Conservation (phyloP, 2,888 invertebrate species). For the Patella caerulea region DNA sequence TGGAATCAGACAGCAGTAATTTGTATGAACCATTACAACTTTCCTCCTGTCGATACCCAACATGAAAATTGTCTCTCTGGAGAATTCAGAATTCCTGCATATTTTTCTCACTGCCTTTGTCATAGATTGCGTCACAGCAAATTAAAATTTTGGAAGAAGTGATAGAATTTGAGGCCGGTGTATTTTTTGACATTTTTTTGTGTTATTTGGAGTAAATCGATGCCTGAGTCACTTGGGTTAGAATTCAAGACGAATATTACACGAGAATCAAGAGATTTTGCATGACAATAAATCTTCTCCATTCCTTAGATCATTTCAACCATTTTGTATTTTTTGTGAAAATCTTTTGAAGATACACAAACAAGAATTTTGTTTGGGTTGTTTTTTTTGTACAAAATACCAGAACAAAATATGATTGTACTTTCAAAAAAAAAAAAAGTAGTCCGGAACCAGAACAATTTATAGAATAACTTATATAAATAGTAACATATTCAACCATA, state of each 20-base stretch:
- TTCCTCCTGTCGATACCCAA: constrained; percentile 2
- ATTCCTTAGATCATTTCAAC: not conserved
- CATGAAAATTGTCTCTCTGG: not conserved
- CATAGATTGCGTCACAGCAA: constrained; percentile 12
- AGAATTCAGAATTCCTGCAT: constrained; percentile 8
- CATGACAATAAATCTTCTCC: not conserved
- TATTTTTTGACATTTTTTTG: not conserved
- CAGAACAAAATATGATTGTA: too few species aligned
- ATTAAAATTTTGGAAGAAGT: constrained; percentile 5
- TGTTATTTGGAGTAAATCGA: not conserved
- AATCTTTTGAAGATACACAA: too few species aligned
- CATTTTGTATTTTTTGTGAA: too few species aligned
- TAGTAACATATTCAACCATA: too few species aligned
- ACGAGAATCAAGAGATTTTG: not conserved
- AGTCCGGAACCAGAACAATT: too few species aligned
- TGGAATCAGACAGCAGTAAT: not conserved
- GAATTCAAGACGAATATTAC: constrained; percentile 5
- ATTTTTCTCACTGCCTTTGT: constrained; percentile 5
- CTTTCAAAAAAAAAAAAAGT: too few species aligned
- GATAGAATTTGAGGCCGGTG: not conserved
- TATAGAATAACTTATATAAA: too few species aligned
- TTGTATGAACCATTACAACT: constrained; percentile 5
- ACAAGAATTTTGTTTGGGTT: too few species aligned
- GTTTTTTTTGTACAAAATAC: too few species aligned
- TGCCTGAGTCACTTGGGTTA: constrained; percentile 5